Evolutionary conservation across 2,113 vertebrate species (phyloP), one percentile per base, ranked within the genome.

Genomic region (Hylia prasina): DNA sequence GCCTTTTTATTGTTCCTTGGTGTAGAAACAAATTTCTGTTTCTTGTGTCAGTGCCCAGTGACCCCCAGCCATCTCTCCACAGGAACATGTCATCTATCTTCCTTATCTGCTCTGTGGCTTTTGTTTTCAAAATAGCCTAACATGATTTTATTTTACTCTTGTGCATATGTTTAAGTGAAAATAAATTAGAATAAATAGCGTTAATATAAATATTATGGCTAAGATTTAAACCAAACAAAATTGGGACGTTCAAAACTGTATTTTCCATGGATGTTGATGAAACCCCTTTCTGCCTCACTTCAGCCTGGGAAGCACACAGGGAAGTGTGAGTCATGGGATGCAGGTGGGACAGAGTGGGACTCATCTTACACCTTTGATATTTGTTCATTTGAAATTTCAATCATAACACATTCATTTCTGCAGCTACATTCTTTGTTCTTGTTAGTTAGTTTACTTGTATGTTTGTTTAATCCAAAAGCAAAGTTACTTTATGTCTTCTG

Each of bases 161-260:
- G 31, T 47, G 42, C 31, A 37, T 7, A 8, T 7, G 0, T 91
- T 93, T 65, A 57, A 87, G 76, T 82, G 69, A 82, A 91, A 93
- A 89, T 73, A 76, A 65, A 82, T 72, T 47, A 25, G 60, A 79
- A 89, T 54, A 80, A 94, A 85, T 48, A 85, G 11, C 58, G 82
- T 91, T 76, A 37, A 69, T 33, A 48, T n/a, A 79, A 94, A 95
- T 70, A 93, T 87, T 87, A 89, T 87, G 45, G 63, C 70, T 90
- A 76, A 50, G n/a, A 54, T 42, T 76, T 57, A 85, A 93, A 57
- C 58, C 50, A 70, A 80, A 70, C 58, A 47, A 57, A 87, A 88
- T 40, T 21, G 40, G 54, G 50, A 17, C 80, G n/a, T 31, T 91
- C 72, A 76, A 42, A 80, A 50, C 68, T 53, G 23, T 37, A 1